A percentile compares a stretch with the other conserved stretches of the same genome.
phyloP scores from a whole-genome alignment of 2,797 vertebrate genomes.

The Phyllotis vaccarum region DNA sequence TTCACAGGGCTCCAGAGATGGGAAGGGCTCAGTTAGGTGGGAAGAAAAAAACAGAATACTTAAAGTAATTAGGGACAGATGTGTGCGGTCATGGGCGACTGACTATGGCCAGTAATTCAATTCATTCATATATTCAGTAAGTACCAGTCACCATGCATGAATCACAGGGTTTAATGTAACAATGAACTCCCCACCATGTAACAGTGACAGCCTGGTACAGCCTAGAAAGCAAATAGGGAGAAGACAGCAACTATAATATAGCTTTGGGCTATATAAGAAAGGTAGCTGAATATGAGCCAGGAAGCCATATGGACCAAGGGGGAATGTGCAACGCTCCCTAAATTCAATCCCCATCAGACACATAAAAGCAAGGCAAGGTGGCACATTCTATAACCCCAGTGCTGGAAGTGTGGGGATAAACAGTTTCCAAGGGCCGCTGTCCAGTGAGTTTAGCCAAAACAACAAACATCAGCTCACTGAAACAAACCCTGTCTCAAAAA shows the following conservation, averaged over 20 bases:
- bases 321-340: background rate
- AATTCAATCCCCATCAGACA: background rate
- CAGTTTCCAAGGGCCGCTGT: too few species aligned
- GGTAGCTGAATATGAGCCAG: background rate
- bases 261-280: too few species aligned
- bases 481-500: background rate
- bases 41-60: background rate
- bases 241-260: background rate
- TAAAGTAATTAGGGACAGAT: background rate
- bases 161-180: background rate
- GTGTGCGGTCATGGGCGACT: background rate
- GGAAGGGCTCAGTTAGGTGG: background rate
- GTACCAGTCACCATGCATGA: background rate
- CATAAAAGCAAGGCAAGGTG: background rate
- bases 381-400: background rate
- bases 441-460: background rate
- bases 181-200: background rate
- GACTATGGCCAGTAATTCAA: background rate
- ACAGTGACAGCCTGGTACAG: background rate
- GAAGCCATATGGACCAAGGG: background rate
- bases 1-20: background rate
- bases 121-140: background rate
- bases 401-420: background rate
- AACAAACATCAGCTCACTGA: background rate
- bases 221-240: background rate